Conservation (phyloP, 2,888 invertebrate genomes). For the Caradrina kadenii region DNA sequence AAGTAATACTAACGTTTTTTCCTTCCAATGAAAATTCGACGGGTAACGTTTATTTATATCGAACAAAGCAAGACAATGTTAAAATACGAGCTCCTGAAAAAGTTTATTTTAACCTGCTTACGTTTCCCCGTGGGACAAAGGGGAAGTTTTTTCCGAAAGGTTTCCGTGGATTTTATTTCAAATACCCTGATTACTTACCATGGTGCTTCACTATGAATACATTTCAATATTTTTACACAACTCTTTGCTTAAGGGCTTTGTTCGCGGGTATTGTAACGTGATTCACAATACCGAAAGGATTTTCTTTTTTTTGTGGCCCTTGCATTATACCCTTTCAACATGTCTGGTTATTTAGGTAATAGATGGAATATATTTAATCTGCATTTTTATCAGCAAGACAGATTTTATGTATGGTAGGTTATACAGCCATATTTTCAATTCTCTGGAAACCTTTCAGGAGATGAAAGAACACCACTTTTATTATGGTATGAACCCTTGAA, state of each 20-base stretch:
- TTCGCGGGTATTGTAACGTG: conserved; percentile 48
- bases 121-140: conserved; percentile 70
- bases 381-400: not conserved
- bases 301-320: conserved; percentile 32
- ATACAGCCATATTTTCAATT: no score
- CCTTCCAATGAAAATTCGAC: conserved; percentile 21
- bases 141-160: conserved; percentile 71
- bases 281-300: conserved; percentile 38
- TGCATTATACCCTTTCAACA: not conserved
- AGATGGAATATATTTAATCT: no score
- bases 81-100: conserved; percentile 71
- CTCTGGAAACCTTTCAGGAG: no score
- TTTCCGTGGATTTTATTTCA: conserved; percentile 77
- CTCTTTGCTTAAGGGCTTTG: conserved; percentile 53
- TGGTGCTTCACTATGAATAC: conserved; percentile 76
- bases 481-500: no score
- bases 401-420: no score
- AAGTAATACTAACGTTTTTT: conserved; percentile 12
- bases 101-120: conserved; percentile 79
- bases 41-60: conserved; percentile 39
- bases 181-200: conserved; percentile 72
- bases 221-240: conserved; percentile 76
- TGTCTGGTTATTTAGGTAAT: no score
- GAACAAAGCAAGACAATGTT: conserved; percentile 49
- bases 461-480: no score